Evolutionary conservation across 1,140 invertebrate genomes (phyloP).

Genomic region (Sitobion miscanthi): DNA sequence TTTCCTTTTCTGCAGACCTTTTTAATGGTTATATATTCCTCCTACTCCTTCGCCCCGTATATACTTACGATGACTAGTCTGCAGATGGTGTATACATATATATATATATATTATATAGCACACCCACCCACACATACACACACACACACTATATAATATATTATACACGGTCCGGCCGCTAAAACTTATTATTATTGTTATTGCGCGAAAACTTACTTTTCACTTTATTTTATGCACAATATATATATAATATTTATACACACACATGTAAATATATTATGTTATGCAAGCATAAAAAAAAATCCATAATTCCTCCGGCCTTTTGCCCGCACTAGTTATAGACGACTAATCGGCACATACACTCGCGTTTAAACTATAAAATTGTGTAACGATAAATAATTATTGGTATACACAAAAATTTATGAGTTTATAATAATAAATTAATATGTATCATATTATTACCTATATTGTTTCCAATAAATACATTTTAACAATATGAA

Average conservation of each 20-base stretch:
- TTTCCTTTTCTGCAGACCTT: conserved; percentile 50
- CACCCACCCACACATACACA: background rate
- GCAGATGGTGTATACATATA: background rate
- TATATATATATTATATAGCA: background rate
- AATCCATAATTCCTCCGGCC: background rate
- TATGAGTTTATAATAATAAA: too few species aligned
- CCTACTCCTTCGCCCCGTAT: background rate
- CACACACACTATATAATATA: background rate
- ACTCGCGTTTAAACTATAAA: too few species aligned
- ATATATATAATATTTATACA: background rate
- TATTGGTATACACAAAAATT: background rate
- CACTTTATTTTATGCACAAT: background rate
- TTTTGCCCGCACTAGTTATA: background rate
- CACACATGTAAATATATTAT: background rate
- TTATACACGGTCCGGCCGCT: conserved; percentile 25
- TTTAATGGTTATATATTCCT: conserved; percentile 54
- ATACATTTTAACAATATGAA: background rate
- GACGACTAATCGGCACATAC: background rate
- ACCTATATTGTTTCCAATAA: too few species aligned
- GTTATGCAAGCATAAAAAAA: background rate
- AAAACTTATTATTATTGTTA: conserved; percentile 43
- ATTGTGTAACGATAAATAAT: background rate
- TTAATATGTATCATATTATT: too few species aligned
- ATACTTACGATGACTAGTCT: conserved; percentile 8
- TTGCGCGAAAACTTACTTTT: conserved; percentile 23